Evolutionary conservation across 2,888 invertebrate species (phyloP), one percentile per base, ranked within the genome.

Genomic region (Abrostola tripartita): DNA sequence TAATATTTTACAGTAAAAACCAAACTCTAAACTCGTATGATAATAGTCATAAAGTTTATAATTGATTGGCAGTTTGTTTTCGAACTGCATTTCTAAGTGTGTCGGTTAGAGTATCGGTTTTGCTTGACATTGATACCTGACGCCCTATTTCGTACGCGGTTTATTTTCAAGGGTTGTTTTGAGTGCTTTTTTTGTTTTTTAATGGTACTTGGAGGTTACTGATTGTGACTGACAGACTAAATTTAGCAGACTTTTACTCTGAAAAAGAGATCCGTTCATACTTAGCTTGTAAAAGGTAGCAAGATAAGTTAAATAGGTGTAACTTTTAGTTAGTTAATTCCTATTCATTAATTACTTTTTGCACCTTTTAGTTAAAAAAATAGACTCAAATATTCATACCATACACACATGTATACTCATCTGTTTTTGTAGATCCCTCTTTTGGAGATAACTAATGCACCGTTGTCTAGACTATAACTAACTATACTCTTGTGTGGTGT

Each of bases 101-200:
- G 74, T 73, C 44, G 62, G 56, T 50, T 66, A 69, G 71, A 79
- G 89, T 90, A 89, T 89, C 90, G 82, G 82, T 86, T 89, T 84
- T 82, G 84, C 82, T 69, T 77, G 90, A 86, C 88, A 90, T 88
- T 85, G 91, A 90, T 89, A 90, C 88, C 85, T 84, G 86, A 90
- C 83, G 88, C 86, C 79, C 82, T 81, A 81, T 84, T 87, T 85
- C 82, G 83, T 84, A 78, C 85, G 85, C 82, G 73, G 82, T 85
- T 88, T 84, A 83, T 80, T 85, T 85, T 83, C 76, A 64, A 68
- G 79, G 78, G 78, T 58, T 61, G 61, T 74, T 81, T 76, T 69
- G 74, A 78, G 73, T 64, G 55, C 37, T 24, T 69, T 74, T 76
- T 82, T 84, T 83, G 55, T 68, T 14, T 70, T 80, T 74, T 74